Evolutionary conservation across 2,113 vertebrate species (phyloP).

Genomic region (Coptodon bakossiorum): DNA sequence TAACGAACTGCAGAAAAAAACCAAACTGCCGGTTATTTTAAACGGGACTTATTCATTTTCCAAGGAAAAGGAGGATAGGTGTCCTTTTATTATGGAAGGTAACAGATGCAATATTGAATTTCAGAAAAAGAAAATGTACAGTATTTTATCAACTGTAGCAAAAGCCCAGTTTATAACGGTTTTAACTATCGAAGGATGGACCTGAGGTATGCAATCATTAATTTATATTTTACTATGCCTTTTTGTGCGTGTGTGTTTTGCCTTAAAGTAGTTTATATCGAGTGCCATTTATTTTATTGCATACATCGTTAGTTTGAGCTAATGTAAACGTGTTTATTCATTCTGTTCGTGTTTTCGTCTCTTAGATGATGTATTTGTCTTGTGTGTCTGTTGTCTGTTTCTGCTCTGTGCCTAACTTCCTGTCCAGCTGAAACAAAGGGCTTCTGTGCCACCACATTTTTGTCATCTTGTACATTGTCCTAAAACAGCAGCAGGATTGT

Average conservation of each 20-base stretch:
- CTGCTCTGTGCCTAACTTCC: constrained; percentile 18
- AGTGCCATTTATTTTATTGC: constrained; percentile 50
- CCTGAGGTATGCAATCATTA: constrained; percentile 38
- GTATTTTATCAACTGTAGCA: neutral
- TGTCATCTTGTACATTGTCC: neutral
- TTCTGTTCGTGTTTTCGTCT: neutral
- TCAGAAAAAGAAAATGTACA: neutral
- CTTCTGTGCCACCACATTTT: constrained; percentile 13
- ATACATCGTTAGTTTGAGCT: neutral
- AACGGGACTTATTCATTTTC: neutral
- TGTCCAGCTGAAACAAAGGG: constrained; percentile 31
- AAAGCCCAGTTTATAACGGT: neutral
- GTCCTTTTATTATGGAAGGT: neutral
- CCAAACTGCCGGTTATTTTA: neutral
- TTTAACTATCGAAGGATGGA: neutral
- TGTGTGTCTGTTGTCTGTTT: neutral
- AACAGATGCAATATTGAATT: neutral
- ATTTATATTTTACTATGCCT: constrained; percentile 46
- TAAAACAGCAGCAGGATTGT: constrained; percentile 3
- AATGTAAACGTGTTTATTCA: neutral
- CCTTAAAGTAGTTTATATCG: constrained; percentile 21
- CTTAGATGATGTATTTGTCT: neutral
- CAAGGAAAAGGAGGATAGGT: neutral
- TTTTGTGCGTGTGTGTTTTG: constrained; percentile 12
- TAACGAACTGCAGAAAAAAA: neutral